phyloP scores from a whole-genome alignment of 2,888 invertebrate genomes.

The Macaria liturata region DNA sequence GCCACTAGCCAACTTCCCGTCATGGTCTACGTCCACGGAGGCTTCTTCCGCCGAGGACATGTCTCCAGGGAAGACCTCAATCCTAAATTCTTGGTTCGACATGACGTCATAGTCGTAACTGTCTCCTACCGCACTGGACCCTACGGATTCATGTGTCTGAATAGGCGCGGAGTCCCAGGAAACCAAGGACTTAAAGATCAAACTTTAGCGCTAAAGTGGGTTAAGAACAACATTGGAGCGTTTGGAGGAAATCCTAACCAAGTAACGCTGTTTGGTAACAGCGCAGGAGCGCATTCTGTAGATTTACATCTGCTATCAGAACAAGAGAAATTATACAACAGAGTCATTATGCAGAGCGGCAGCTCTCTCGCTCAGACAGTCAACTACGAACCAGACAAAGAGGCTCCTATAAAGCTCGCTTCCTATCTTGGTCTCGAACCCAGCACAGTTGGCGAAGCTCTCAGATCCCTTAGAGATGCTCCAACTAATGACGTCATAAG shows the following conservation, averaged over 20 bases:
- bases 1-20: slow-evolving; percentile 50
- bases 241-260: slow-evolving; percentile 57
- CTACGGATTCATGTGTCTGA: slow-evolving; percentile 63
- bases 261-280: slow-evolving; percentile 55
- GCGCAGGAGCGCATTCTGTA: slow-evolving; percentile 54
- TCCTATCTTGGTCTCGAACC: slow-evolving; percentile 41
- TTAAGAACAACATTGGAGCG: slow-evolving; percentile 53
- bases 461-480: slow-evolving; percentile 40
- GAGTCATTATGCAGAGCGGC: slow-evolving; percentile 55
- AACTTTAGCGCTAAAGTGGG: slow-evolving; percentile 53
- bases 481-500: slow-evolving; percentile 40
- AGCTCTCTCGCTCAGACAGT: slow-evolving; percentile 42
- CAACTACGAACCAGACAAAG: slow-evolving; percentile 40
- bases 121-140: slow-evolving; percentile 57
- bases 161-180: slow-evolving; percentile 51
- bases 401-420: slow-evolving; percentile 47
- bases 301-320: slow-evolving; percentile 54
- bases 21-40: slow-evolving; percentile 57
- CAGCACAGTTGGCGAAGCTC: slow-evolving; percentile 41
- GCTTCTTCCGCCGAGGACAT: slow-evolving; percentile 44
- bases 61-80: slow-evolving; percentile 41
- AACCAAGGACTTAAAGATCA: slow-evolving; percentile 66
- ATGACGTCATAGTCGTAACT: slow-evolving; percentile 56
- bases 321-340: slow-evolving; percentile 47
- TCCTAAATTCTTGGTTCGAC: slow-evolving; percentile 51